These are phyloP conservation scores for Forbesichthys papilliferus DNA, from an alignment of 2,113 vertebrate genomes.

Conservation along the genomic window DNA sequence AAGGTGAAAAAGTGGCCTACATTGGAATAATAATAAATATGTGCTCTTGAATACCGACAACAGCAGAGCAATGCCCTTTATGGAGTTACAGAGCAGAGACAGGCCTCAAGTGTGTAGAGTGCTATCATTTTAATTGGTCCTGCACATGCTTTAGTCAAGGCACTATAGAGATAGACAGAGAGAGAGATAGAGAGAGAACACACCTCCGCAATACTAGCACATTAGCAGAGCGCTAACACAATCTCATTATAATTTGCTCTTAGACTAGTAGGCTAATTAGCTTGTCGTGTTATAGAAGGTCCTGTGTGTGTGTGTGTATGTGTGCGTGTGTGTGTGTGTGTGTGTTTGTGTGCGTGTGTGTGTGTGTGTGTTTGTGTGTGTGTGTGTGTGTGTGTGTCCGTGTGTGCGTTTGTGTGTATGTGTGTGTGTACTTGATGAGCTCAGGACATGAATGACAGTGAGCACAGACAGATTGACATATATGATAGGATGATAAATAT, in stretches of 20 bases:
- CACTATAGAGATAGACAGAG: conserved; percentile 30
- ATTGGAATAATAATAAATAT: conserved; percentile 73
- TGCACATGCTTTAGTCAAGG: conserved; percentile 57
- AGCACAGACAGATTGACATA: conserved; percentile 13
- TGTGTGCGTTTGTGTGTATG: too few relatives aligned
- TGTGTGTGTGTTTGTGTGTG: conserved; percentile 10
- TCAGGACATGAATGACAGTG: conserved; percentile 39
- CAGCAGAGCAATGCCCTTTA: conserved; percentile 63
- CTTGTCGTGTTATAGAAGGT: conserved; percentile 64
- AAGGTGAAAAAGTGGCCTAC: conserved; percentile 70
- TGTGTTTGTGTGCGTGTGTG: conserved; percentile 12
- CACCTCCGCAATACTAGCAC: conserved; percentile 53
- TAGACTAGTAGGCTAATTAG: conserved; percentile 71
- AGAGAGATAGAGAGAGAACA: conserved; percentile 20
- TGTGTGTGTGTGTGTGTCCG: conserved; percentile 15
- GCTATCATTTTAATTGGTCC: conserved; percentile 75
- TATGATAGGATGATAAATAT: too few relatives aligned
- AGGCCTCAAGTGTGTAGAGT: conserved; percentile 52
- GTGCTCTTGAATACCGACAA: conserved; percentile 67
- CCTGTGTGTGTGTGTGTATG: conserved; percentile 14
- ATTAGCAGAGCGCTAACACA: conserved; percentile 65
- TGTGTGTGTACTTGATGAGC: conserved; percentile 43
- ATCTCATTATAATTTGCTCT: conserved; percentile 72
- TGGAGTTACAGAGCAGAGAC: conserved; percentile 52
- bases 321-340: too few relatives aligned